Evolutionary conservation across 1,140 invertebrate species (phyloP), one percentile per base, ranked within the genome.

Genomic region (Drusus annulatus): DNA sequence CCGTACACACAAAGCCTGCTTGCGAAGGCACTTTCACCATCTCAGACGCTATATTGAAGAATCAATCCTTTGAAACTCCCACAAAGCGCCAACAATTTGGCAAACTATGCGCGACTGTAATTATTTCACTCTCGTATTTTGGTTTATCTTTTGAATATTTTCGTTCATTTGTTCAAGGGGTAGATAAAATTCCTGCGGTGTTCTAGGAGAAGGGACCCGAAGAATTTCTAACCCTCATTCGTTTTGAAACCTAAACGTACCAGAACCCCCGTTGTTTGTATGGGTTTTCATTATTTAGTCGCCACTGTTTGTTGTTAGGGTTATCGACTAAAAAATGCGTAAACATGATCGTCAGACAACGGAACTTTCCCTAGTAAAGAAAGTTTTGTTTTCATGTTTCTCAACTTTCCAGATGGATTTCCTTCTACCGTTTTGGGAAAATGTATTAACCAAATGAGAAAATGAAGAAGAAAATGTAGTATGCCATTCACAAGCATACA

Each of bases 101-200:
- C 8, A 10, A 76, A 76, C 75, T 76, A 76, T 76, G 56, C 75
- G 36, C 56, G 56, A 63, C 56, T 62, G 73, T 76, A 79, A 79
- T 45, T 45, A 45, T 75, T 76, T 82, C 56, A 60, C 71, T 71
- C 36, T 73, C 36, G 60, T 54, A 75, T 75, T 75, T 75, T 75
- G 71, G 71, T 77, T 73, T 73, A 79, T 80, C 81, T 80, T 78
- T 74, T 51, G 81, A 78, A 79, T 82, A 80, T 82, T 82, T 82
- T 76, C 78, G 78, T 75, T 78, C 81, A 65, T 82, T 82, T 80
- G 78, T 82, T 78, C 17, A 15, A 60, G 25, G 78, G 68, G 65
- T 75, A 82, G 79, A 78, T 76, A 80, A 80, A 80, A 82, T 82
- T 82, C 81, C 81, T 80, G 81, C 56, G 78, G 78, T 21, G 21